A percentile compares a stretch with the other conserved stretches of the same genome.
These are phyloP conservation scores for Perognathus longimembris DNA, from an alignment of 2,113 vertebrate species.

Conservation along the genomic window DNA sequence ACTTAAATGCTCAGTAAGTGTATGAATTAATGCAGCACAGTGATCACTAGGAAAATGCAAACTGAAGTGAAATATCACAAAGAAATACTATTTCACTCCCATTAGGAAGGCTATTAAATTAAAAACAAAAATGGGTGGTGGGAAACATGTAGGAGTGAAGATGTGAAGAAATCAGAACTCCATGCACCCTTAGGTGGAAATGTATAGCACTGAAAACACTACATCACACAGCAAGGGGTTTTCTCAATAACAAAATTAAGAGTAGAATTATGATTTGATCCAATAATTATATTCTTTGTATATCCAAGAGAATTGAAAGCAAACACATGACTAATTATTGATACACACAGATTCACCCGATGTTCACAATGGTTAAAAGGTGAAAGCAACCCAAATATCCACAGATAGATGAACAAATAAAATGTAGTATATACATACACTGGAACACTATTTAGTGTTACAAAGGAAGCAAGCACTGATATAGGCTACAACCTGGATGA, in stretches of 20 bases:
- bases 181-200: neutral
- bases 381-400: neutral
- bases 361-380: neutral
- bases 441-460: neutral
- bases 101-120: neutral
- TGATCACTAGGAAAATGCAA: neutral
- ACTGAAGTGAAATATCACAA: neutral
- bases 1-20: neutral
- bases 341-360: neutral
- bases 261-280: neutral
- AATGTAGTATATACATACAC: neutral
- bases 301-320: neutral
- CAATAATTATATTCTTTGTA: neutral
- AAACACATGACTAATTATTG: neutral
- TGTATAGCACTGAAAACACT: neutral
- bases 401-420: neutral
- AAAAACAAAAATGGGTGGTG: neutral
- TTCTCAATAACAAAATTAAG: neutral
- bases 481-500: neutral
- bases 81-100: neutral
- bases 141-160: neutral
- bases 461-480: neutral
- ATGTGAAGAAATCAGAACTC: neutral
- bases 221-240: neutral
- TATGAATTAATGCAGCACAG: neutral